These are phyloP conservation scores for Hirtodrosophila confusa DNA, from an alignment of 2,888 invertebrate genomes.

Conservation along the genomic window DNA sequence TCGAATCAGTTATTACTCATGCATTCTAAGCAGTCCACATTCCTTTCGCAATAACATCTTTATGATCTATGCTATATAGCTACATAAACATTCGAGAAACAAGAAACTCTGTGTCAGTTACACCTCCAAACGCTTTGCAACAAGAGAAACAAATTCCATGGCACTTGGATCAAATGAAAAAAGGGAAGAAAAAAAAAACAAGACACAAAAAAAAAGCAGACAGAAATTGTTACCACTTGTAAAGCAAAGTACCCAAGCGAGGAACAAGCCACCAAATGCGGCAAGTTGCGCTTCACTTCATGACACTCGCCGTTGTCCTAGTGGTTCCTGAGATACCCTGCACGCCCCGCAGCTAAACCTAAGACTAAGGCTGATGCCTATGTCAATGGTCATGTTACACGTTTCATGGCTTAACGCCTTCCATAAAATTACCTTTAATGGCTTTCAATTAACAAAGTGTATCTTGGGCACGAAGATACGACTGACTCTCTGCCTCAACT, in stretches of 20 bases:
- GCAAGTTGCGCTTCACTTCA: constrained; percentile 56
- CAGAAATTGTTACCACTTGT: constrained; percentile 66
- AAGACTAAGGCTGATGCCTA: constrained; percentile 40
- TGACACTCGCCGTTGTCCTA: constrained; percentile 41
- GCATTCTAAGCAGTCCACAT: too few species aligned
- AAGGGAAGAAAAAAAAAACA: constrained; percentile 1
- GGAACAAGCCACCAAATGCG: constrained; percentile 55
- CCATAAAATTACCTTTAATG: constrained; percentile 85
- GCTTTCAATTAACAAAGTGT: constrained; percentile 84
- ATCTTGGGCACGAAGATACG: constrained; percentile 76
- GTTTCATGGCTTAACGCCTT: constrained; percentile 84
- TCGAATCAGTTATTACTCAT: too few species aligned
- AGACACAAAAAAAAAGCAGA: constrained; percentile 1
- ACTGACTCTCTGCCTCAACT: constrained; percentile 15
- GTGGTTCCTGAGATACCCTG: constrained; percentile 9
- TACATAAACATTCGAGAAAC: background rate
- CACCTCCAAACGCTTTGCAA: constrained; percentile 36
- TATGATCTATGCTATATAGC: constrained; percentile 7
- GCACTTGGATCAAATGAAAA: constrained; percentile 47
- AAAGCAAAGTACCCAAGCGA: constrained; percentile 54
- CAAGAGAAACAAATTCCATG: constrained; percentile 70
- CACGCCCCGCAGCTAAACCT: background rate
- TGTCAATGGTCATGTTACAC: constrained; percentile 83
- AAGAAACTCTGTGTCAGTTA: constrained; percentile 18
- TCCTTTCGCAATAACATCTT: constrained; percentile 1